A percentile compares a stretch with the other conserved stretches of the same genome.
Conservation (phyloP, 2,797 vertebrate species). For the Acanthiza pusilla region DNA sequence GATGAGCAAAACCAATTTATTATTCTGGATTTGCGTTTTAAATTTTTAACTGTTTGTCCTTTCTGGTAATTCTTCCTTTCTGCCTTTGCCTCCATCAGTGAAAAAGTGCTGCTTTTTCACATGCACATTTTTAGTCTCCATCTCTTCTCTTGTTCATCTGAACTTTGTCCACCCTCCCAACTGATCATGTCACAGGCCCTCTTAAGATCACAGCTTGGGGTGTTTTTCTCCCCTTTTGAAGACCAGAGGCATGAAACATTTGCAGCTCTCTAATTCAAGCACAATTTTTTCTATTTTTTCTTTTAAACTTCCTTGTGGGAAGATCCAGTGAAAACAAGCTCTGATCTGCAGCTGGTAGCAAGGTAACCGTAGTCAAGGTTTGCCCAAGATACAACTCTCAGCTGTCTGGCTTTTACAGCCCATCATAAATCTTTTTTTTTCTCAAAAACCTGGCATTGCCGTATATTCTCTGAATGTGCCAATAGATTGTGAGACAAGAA, state of each 20-base stretch:
- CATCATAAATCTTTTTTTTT: slow-evolving; percentile 11
- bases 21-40: neutral
- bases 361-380: neutral
- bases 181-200: neutral
- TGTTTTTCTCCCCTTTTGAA: neutral
- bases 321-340: neutral
- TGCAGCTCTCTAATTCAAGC: neutral
- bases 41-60: neutral
- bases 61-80: neutral
- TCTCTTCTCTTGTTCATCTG: neutral
- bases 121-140: neutral
- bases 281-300: neutral
- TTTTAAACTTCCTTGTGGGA: neutral
- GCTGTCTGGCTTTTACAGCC: neutral
- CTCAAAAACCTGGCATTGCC: neutral
- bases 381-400: neutral
- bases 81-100: neutral
- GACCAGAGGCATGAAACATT: neutral
- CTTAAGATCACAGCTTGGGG: neutral
- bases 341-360: neutral
- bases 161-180: neutral
- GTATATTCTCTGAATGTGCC: neutral
- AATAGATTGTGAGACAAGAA: slow-evolving; percentile 34
- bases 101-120: neutral
- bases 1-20: neutral